A percentile compares a stretch with the other conserved stretches of the same genome.
phyloP scores from a whole-genome alignment of 2,113 vertebrate species.

The Heteronetta atricapilla region DNA sequence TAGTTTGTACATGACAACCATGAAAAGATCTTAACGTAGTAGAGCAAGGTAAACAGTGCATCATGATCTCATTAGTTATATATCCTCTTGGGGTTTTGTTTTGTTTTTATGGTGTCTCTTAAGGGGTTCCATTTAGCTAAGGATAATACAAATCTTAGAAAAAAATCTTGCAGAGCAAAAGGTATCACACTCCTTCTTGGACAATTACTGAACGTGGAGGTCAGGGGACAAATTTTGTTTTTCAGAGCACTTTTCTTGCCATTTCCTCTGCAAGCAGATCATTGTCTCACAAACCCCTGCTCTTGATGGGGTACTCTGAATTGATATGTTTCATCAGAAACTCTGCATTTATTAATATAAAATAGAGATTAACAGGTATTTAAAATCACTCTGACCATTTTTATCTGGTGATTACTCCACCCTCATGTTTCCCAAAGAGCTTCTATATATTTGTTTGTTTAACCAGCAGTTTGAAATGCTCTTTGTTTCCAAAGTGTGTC shows the following conservation, averaged over 20 bases:
- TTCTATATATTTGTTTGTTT: slow-evolving; percentile 63
- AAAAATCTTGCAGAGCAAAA: background rate
- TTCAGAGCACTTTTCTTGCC: background rate
- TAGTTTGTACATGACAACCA: background rate
- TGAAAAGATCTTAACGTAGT: background rate
- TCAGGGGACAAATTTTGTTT: slow-evolving; percentile 4
- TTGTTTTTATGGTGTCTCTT: slow-evolving; percentile 8
- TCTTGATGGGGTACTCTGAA: background rate
- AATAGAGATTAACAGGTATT: background rate
- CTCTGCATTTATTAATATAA: background rate
- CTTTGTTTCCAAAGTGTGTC: slow-evolving; percentile 62
- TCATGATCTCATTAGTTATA: slow-evolving; percentile 26
- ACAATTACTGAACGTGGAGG: background rate
- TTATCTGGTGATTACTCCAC: slow-evolving; percentile 2
- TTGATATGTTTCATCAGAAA: background rate
- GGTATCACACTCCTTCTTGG: slow-evolving; percentile 1
- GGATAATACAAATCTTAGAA: slow-evolving; percentile 9
- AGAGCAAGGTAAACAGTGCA: background rate
- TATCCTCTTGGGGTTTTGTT: background rate
- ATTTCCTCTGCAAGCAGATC: background rate
- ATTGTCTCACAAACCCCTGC: background rate
- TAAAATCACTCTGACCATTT: background rate
- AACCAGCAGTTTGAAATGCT: slow-evolving; percentile 56
- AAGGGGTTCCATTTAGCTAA: slow-evolving; percentile 44
- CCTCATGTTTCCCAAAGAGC: background rate